phyloP scores from a whole-genome alignment of 2,797 vertebrate species.

The Dermochelys coriacea region DNA sequence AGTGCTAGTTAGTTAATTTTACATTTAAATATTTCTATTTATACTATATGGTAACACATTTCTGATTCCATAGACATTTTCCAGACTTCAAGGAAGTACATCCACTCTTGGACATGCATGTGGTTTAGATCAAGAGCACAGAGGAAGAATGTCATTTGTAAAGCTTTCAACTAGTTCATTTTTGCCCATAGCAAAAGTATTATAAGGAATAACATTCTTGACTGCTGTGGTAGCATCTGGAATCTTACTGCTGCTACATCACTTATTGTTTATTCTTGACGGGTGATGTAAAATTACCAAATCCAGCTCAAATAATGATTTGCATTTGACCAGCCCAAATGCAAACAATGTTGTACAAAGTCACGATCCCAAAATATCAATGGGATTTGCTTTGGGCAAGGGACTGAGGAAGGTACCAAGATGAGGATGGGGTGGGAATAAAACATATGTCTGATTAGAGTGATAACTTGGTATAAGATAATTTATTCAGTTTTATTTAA shows the following conservation, averaged over 20 bases:
- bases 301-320: not conserved
- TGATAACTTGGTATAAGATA: conserved; percentile 45
- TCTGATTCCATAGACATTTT: not conserved
- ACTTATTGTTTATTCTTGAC: not conserved
- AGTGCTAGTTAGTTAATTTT: not conserved
- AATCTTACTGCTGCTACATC: not conserved
- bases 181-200: not conserved
- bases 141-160: not conserved
- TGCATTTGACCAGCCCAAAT: not conserved
- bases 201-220: not conserved
- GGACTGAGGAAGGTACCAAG: not conserved
- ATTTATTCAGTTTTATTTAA: conserved; percentile 65
- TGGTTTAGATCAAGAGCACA: not conserved
- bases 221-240: not conserved
- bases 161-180: not conserved
- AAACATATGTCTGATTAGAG: conserved; percentile 28
- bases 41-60: not conserved
- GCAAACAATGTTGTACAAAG: not conserved
- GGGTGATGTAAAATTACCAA: not conserved
- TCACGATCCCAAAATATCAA: not conserved
- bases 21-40: not conserved
- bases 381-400: not conserved
- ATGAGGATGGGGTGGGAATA: conserved; percentile 28
- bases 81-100: not conserved
- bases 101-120: not conserved